Evolutionary conservation across 2,888 invertebrate species (phyloP).

Genomic region (Pycnomerus fuliginosus): DNA sequence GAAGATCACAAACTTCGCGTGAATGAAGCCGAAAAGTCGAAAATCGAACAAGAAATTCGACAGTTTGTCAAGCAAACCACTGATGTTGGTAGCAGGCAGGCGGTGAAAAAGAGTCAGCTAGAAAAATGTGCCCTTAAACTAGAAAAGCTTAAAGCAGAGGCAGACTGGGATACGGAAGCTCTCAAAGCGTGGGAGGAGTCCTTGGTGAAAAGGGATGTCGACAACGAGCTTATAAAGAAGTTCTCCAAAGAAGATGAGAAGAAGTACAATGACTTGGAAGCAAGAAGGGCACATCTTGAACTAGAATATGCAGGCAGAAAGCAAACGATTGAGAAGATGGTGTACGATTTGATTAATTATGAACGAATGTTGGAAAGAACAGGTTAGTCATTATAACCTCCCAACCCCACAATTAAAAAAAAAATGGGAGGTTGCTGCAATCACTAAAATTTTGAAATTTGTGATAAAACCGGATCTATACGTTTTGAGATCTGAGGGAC

Average conservation of each 20-base stretch:
- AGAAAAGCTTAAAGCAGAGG: constrained; percentile 63
- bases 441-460: no score
- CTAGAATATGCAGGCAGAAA: constrained; percentile 54
- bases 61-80: constrained; percentile 55
- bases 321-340: constrained; percentile 51
- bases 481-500: no score
- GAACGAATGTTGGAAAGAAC: constrained; percentile 54
- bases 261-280: constrained; percentile 63
- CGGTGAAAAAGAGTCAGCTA: constrained; percentile 56
- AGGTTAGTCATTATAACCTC: constrained; percentile 23
- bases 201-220: constrained; percentile 66
- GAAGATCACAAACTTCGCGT: constrained; percentile 58
- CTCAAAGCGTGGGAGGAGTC: constrained; percentile 72
- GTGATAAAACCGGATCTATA: no score
- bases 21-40: constrained; percentile 52
- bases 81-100: constrained; percentile 52
- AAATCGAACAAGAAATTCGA: constrained; percentile 53
- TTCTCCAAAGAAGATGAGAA: constrained; percentile 71
- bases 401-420: no score
- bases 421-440: no score
- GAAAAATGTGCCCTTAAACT: constrained; percentile 61
- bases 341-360: constrained; percentile 57
- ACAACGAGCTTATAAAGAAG: constrained; percentile 69
- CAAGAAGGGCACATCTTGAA: constrained; percentile 56
- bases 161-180: constrained; percentile 68